phyloP scores from a whole-genome alignment of 1,140 invertebrate genomes.

The Asobara japonica region DNA sequence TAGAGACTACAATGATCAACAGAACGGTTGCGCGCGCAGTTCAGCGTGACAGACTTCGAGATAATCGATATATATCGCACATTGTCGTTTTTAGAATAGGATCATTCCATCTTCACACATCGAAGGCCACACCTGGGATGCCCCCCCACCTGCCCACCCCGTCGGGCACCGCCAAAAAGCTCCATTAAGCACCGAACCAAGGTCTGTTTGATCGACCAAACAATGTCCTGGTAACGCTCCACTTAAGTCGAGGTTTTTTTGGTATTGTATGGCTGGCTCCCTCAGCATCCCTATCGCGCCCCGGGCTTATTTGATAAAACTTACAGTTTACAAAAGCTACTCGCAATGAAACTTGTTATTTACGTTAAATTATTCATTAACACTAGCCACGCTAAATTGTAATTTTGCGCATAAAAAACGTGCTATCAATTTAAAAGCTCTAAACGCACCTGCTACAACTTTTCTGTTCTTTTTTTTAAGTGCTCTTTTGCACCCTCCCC shows the following conservation, averaged over 20 bases:
- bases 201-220: slow-evolving; percentile 13
- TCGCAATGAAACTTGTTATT: slow-evolving; percentile 6
- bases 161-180: too few species aligned
- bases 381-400: neutral
- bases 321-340: neutral
- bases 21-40: too few species aligned
- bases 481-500: too few species aligned
- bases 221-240: neutral
- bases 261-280: too few species aligned
- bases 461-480: slow-evolving; percentile 4
- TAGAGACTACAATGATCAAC: too few species aligned
- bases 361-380: slow-evolving; percentile 17
- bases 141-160: neutral
- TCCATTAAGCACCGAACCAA: neutral
- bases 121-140: neutral
- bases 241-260: too few species aligned
- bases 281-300: neutral
- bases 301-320: neutral
- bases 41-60: too few species aligned
- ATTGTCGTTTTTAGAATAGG: too few species aligned
- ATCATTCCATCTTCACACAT: too few species aligned
- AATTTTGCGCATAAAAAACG: slow-evolving; percentile 7
- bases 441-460: slow-evolving; percentile 7
- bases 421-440: slow-evolving; percentile 23
- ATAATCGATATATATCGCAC: too few species aligned